A percentile compares a stretch with the other conserved stretches of the same genome.
phyloP scores from a whole-genome alignment of 2,797 vertebrate species.

The Leuciscus waleckii region DNA sequence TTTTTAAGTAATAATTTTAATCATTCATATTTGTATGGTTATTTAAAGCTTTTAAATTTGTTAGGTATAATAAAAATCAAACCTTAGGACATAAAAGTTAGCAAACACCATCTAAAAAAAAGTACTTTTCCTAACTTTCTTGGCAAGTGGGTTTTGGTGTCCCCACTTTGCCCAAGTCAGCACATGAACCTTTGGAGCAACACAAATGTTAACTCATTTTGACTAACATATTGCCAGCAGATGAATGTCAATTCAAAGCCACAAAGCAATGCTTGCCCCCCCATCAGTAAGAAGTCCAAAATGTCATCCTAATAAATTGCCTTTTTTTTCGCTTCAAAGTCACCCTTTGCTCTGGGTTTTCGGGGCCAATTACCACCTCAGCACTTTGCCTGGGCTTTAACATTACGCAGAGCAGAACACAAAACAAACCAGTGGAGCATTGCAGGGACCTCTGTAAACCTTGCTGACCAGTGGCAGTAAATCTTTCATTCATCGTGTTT shows the following conservation, averaged over 20 bases:
- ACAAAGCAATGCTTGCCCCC: conserved; percentile 29
- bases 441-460: conserved; percentile 57
- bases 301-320: conserved; percentile 60
- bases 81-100: background rate
- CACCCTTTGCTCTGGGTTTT: conserved; percentile 55
- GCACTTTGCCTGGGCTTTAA: conserved; percentile 54
- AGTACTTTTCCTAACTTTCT: conserved; percentile 29
- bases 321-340: conserved; percentile 61
- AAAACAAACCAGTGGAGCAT: conserved; percentile 60
- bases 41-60: background rate
- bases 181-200: conserved; percentile 29
- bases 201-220: conserved; percentile 43
- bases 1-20: background rate
- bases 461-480: conserved; percentile 69
- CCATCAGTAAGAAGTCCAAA: conserved; percentile 50
- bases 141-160: conserved; percentile 29
- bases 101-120: background rate
- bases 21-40: background rate
- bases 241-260: conserved; percentile 52
- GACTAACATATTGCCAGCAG: conserved; percentile 57
- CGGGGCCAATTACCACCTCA: conserved; percentile 59
- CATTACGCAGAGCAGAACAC: conserved; percentile 48
- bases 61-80: too few relatives aligned
- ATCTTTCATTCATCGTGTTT: conserved; percentile 76
- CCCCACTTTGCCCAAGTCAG: background rate